Conservation (phyloP, 2,797 vertebrate genomes). For the Enteromius paludinosus region DNA sequence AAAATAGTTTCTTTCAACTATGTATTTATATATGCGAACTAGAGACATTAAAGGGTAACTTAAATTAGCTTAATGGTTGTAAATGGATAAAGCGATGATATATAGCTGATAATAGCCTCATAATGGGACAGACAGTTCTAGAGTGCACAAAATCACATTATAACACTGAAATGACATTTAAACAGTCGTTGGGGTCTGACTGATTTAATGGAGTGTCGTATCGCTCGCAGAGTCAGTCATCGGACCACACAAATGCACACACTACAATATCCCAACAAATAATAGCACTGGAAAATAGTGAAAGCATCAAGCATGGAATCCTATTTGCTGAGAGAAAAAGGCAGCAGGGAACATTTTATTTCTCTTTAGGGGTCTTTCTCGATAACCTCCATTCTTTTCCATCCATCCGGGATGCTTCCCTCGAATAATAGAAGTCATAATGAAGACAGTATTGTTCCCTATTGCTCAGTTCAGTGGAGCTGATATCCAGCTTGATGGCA, state of each 20-base stretch:
- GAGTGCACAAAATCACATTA: constrained; percentile 70
- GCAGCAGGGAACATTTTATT: constrained; percentile 35
- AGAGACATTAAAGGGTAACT: background rate
- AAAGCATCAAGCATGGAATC: constrained; percentile 54
- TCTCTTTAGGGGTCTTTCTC: constrained; percentile 52
- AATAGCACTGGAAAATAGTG: constrained; percentile 64
- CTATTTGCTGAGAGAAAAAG: constrained; percentile 48
- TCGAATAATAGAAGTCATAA: constrained; percentile 58
- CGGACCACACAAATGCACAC: constrained; percentile 48
- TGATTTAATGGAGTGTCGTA: constrained; percentile 69
- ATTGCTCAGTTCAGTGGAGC: constrained; percentile 42
- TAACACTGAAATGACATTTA: constrained; percentile 69
- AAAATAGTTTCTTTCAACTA: background rate
- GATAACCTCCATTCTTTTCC: constrained; percentile 42
- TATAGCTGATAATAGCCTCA: background rate
- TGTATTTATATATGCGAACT: background rate
- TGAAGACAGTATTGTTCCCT: constrained; percentile 58
- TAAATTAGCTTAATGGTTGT: constrained; percentile 5
- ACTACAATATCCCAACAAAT: constrained; percentile 61
- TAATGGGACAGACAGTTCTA: constrained; percentile 59
- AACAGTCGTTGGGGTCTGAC: constrained; percentile 69
- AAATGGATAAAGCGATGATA: constrained; percentile 28
- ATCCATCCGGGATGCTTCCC: constrained; percentile 47
- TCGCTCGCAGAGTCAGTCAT: constrained; percentile 58
- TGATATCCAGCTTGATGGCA: constrained; percentile 50